Conservation (phyloP, 2,888 invertebrate genomes). For the Dugesia japonica region DNA sequence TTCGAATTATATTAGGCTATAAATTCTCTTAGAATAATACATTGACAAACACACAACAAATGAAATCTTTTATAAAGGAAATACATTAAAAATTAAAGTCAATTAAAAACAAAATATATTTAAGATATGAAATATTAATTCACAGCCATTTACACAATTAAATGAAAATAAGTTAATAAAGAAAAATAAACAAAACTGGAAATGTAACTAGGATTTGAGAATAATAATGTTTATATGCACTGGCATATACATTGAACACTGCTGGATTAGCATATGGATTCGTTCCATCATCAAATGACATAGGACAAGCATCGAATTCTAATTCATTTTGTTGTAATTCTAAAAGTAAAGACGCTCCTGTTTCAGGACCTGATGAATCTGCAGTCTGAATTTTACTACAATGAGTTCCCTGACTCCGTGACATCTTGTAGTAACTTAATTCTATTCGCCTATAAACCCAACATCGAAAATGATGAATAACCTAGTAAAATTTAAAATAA, state of each 20-base stretch:
- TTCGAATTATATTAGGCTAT: too few species aligned
- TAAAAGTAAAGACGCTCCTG: slow-evolving; percentile 70
- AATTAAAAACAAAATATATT: too few species aligned
- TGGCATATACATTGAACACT: background rate
- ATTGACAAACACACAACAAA: too few species aligned
- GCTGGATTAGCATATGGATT: slow-evolving; percentile 25
- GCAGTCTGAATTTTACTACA: slow-evolving; percentile 78
- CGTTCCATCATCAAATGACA: slow-evolving; percentile 21
- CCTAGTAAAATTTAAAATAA: slow-evolving; percentile 20
- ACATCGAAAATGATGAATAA: slow-evolving; percentile 31
- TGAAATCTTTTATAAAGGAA: too few species aligned
- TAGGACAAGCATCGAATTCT: slow-evolving; percentile 26
- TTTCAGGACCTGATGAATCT: slow-evolving; percentile 67
- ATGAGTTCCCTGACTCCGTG: slow-evolving; percentile 72
- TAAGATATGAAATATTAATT: too few species aligned
- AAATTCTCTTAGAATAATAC: too few species aligned
- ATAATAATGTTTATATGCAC: background rate
- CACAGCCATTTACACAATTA: too few species aligned
- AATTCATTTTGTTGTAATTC: slow-evolving; percentile 46
- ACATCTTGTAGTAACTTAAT: slow-evolving; percentile 52
- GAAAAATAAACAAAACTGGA: too few species aligned
- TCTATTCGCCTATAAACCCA: slow-evolving; percentile 33
- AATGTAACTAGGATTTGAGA: too few species aligned
- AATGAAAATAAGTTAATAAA: too few species aligned
- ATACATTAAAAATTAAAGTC: too few species aligned